Percentiles rank a stretch among this genome's conserved stretches.
These are phyloP conservation scores for Falco punctatus DNA, from an alignment of 2,113 vertebrate species.

Conservation along the genomic window DNA sequence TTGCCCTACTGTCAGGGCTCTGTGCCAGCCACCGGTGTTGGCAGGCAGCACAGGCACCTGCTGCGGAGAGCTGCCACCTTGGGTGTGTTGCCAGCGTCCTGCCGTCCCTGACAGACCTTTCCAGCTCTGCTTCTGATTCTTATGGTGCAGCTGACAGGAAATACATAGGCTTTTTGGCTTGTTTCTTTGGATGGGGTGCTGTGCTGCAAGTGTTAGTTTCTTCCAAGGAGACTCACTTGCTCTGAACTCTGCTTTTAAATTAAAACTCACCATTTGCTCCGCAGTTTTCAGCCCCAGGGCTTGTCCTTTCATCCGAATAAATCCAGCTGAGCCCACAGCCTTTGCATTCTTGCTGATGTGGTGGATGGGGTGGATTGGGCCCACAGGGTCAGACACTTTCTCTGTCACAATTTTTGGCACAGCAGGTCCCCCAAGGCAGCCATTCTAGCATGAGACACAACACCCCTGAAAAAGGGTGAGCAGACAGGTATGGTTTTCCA, in stretches of 20 bases:
- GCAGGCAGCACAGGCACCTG: not conserved
- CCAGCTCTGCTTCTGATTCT: not conserved
- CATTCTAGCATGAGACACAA: not conserved
- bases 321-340: not conserved
- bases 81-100: not conserved
- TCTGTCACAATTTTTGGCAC: not conserved
- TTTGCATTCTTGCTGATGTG: not conserved
- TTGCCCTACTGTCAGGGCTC: not conserved
- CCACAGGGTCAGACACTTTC: not conserved
- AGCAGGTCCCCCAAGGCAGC: not conserved
- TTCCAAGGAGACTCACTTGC: not conserved
- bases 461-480: not conserved
- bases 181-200: not conserved
- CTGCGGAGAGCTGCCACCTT: not conserved
- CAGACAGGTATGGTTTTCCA: not conserved
- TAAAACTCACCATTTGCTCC: not conserved
- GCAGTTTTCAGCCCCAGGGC: not conserved
- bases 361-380: not conserved
- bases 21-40: fast-evolving
- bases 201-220: not conserved
- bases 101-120: not conserved
- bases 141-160: not conserved
- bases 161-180: not conserved
- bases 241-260: not conserved
- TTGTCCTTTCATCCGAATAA: not conserved